Conservation (phyloP, 2,888 invertebrate genomes). For the Plebejus argus region DNA sequence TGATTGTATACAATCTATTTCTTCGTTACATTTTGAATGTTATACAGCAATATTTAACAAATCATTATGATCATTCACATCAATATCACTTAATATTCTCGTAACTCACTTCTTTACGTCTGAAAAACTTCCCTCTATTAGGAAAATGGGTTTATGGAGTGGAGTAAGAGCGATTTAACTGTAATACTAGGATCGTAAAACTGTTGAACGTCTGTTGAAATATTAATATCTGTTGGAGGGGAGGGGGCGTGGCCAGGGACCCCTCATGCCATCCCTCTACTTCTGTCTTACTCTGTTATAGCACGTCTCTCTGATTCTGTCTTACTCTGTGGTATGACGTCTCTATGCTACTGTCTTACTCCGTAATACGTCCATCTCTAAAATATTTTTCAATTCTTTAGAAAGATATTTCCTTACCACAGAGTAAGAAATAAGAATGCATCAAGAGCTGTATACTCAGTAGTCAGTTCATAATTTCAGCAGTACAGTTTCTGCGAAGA, state of each 20-base stretch:
- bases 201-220: conserved; percentile 11
- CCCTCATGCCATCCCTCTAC: background rate
- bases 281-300: background rate
- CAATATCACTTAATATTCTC: background rate
- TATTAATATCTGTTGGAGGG: background rate
- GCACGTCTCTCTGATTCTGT: background rate
- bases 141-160: conserved; percentile 1
- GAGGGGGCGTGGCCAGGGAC: conserved; percentile 13
- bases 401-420: no score
- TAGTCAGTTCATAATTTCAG: no score
- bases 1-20: no score
- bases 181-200: background rate
- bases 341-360: no score
- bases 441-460: no score
- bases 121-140: background rate
- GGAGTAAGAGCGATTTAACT: background rate
- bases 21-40: no score
- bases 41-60: no score
- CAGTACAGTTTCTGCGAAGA: no score
- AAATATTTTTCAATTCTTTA: no score
- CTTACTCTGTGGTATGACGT: background rate
- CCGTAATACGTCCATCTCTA: no score
- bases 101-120: background rate
- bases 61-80: background rate
- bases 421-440: no score